Base-by-base conservation (phyloP, 2,113 vertebrate species). In the Trichechus manatus region DNA sequence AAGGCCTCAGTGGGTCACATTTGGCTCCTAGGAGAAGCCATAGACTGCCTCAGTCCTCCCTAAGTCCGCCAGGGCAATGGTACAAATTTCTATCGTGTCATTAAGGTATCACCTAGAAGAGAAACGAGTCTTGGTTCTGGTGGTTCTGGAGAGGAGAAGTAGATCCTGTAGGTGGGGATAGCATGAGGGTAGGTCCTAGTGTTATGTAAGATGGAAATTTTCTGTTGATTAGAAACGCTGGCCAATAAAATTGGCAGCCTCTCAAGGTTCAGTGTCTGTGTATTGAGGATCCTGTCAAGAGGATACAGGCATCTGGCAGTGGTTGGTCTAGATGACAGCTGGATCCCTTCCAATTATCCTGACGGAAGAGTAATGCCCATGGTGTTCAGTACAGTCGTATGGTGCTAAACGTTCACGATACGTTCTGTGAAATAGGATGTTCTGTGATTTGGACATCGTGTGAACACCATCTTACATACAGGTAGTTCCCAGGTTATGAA, bases 211-310 rank as follows among this genome's bases (percentile, higher is more conserved):
- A 59, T 14, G 9, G 75, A 10, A 6, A 22, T 17, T 56, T n/a
- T 11, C 53, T 10, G 2, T 53, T 31, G 25, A 0, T 20, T n/a
- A 47, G 6, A 47, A 39, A 47, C 2, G 4, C n/a, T 1, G 0
- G 27, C 25, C 2, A 0, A 22, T 3, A 8, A 72, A 29, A 75
- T 42, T 56, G 39, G 33, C 27, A 23, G 61, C 3, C 47, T 44
- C 59, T 19, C 64, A 1, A 56, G 50, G 39, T 6, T 9, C 3
- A 15, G 27, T 8, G 15, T 23, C 87, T 17, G 14, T 63, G 77
- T 8, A 2, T 0, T 4, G 29, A 56, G 3, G 39, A 22, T 27
- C 39, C 42, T 23, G 27, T 72, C 2, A 9, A 70, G 39, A 39
- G 39, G 39, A 20, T 0, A 29, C 63, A 27, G 13, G 27, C 14